Evolutionary conservation across 2,113 vertebrate genomes (phyloP), one percentile per base, ranked within the genome.

Genomic region (Grantiella picta): DNA sequence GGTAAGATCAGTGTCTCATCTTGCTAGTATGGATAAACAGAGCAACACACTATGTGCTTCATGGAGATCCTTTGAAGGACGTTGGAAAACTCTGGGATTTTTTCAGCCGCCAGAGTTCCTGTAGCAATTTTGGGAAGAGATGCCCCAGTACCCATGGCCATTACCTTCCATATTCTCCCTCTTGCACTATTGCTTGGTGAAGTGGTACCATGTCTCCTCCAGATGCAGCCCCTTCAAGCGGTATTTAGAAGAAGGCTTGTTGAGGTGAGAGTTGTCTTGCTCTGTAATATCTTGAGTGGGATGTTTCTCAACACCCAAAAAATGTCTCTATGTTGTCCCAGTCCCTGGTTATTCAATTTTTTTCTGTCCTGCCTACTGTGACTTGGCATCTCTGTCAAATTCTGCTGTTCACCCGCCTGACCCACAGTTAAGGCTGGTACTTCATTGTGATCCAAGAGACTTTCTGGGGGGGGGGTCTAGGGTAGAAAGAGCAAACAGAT

Each of bases 1-100:
- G 36, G 71, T 88, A 93, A 93, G 63, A 85, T 89, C 83, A 92
- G 86, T 68, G 47, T 82, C 73, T 93, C 35, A 18, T 94, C 75
- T 61, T 88, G 81, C 86, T 54, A 47, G 64, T 38, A 44, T 15
- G 63, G 47, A 82, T 92, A 94, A 95, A 73, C n/a, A 76, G 19
- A 85, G 24, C 68, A 90, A 68, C 36, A 71, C 5, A 38, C 52
- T n/a, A 8, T 64, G 69, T 84, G 24, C 64, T 89, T 44, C 36
- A 17, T 20, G 25, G 56, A 65, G 47, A 69, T 50, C 35, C 82
- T 96, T 82, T 86, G 60, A 90, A 90, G 60, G 69, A 75, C 1
- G 0, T 18, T 57, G 82, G 24, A 75, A 89, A 93, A 57, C 6
- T 4, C 65, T 42, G 15, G 20, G 7, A 20, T 72, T 70, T 86